Evolutionary conservation across 2,113 vertebrate species (phyloP).

Genomic region (Laterallus jamaicensis): DNA sequence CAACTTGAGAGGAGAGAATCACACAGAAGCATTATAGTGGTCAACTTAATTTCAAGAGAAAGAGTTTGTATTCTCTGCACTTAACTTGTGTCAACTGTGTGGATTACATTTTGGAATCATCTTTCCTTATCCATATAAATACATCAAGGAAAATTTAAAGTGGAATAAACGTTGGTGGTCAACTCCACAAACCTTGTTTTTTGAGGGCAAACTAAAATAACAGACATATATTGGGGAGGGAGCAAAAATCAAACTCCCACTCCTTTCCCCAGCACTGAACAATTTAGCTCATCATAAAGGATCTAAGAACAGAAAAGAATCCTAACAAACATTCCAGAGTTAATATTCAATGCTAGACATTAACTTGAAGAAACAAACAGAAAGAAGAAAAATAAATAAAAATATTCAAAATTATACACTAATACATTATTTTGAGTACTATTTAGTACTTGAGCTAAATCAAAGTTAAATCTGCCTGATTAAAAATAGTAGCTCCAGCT

Average conservation of each 20-base stretch:
- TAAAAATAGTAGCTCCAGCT: not conserved
- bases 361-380: not conserved
- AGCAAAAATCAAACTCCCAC: not conserved
- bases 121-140: not conserved
- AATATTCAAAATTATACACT: not conserved
- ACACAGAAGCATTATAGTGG: not conserved
- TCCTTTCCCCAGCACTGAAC: accelerated
- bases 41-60: not conserved
- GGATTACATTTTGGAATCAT: not conserved
- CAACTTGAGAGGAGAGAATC: not conserved
- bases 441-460: not conserved
- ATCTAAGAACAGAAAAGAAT: not conserved
- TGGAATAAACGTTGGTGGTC: not conserved
- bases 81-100: not conserved
- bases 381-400: not conserved
- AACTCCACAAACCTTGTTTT: not conserved
- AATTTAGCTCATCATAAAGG: not conserved
- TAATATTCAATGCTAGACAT: not conserved
- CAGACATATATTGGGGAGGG: not conserved
- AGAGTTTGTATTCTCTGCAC: not conserved
- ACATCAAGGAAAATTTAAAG: not conserved
- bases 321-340: not conserved
- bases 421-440: not conserved
- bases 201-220: not conserved
- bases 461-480: not conserved